phyloP scores from a whole-genome alignment of 2,113 vertebrate genomes.

The Phalacrocorax brasilianus region DNA sequence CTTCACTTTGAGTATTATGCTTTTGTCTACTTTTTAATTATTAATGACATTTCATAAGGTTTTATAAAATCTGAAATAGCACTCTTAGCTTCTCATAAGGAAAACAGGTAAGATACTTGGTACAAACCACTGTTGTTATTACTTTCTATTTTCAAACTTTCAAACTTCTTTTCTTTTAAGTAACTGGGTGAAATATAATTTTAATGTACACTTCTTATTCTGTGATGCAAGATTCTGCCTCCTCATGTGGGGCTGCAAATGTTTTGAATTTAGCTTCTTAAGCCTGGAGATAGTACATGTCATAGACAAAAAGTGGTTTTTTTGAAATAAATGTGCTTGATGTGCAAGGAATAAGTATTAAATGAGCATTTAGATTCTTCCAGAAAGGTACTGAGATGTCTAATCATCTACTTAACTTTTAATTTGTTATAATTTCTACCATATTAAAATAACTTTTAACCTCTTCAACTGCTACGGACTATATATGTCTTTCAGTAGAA shows the following conservation, averaged over 20 bases:
- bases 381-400: background rate
- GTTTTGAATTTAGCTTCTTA: background rate
- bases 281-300: background rate
- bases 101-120: background rate
- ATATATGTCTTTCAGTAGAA: background rate
- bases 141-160: background rate
- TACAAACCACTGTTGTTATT: background rate
- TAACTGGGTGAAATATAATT: background rate
- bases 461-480: background rate
- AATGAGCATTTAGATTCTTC: background rate
- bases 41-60: background rate
- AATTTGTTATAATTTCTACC: background rate
- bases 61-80: background rate
- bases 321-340: background rate
- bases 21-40: background rate
- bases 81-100: background rate
- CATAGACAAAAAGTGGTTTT: background rate
- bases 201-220: background rate
- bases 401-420: background rate
- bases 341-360: background rate
- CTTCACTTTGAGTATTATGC: background rate
- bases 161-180: background rate
- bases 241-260: background rate
- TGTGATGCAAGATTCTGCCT: background rate
- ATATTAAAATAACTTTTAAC: background rate